phyloP scores from a whole-genome alignment of 2,113 vertebrate genomes.

The Brevimyrus niger region DNA sequence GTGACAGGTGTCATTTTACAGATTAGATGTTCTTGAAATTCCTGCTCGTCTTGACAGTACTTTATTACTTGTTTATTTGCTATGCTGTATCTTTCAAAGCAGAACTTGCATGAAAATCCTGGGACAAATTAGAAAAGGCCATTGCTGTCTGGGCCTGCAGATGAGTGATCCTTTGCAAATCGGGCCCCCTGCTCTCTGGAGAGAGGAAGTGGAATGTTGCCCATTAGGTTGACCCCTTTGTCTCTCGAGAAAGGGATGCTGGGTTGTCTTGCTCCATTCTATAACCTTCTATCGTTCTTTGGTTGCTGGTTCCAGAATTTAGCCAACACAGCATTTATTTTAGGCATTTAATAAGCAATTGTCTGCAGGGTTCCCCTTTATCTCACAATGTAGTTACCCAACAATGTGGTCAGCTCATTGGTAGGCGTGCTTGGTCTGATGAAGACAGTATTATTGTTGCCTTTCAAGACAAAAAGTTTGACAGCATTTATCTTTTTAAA shows the following conservation, averaged over 20 bases:
- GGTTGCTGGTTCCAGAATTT: background rate
- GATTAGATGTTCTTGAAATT: background rate
- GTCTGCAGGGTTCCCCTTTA: background rate
- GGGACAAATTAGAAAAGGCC: conserved; percentile 19
- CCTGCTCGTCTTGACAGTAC: background rate
- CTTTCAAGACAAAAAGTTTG: background rate
- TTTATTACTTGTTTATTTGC: background rate
- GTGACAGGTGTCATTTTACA: background rate
- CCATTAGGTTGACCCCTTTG: conserved; percentile 15
- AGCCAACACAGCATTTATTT: background rate
- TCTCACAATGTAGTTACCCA: background rate
- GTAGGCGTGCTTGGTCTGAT: background rate
- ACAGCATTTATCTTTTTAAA: background rate
- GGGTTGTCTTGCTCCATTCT: background rate
- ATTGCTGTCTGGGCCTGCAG: conserved; percentile 7
- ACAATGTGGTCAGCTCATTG: background rate
- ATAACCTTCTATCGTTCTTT: background rate
- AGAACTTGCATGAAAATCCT: background rate
- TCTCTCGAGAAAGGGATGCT: background rate
- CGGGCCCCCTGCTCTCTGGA: conserved; percentile 8
- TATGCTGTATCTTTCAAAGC: background rate
- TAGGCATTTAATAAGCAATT: background rate
- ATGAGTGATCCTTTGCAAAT: conserved; percentile 15
- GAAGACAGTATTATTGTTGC: background rate
- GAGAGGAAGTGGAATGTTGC: conserved; percentile 25